Percentiles rank a stretch among this genome's conserved stretches.
phyloP scores from a whole-genome alignment of 1,140 invertebrate species.

The Myzus persicae region DNA sequence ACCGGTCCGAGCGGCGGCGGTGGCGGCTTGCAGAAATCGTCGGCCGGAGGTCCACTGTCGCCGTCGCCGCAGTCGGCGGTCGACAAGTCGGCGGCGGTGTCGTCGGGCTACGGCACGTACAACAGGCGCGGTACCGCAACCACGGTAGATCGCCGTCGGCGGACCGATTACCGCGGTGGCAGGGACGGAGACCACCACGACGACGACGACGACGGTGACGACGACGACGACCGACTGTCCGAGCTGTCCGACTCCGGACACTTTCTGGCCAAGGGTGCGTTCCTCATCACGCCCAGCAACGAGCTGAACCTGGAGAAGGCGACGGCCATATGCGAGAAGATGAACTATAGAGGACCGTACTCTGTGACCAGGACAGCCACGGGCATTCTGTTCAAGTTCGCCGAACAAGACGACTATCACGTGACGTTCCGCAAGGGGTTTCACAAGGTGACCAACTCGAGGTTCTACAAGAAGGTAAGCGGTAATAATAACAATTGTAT shows the following conservation, averaged over 20 bases:
- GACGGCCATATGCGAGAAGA: conserved; percentile 84
- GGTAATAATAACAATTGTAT: background rate
- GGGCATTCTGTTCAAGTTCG: conserved; percentile 87
- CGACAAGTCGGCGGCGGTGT: background rate
- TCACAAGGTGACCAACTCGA: conserved; percentile 80
- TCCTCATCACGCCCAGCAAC: conserved; percentile 82
- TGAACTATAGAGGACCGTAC: conserved; percentile 84
- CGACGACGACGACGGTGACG: conserved; percentile 45
- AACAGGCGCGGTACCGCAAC: background rate
- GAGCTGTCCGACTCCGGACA: conserved; percentile 62
- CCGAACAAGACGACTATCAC: conserved; percentile 82
- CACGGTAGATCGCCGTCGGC: conserved; percentile 58
- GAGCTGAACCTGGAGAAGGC: conserved; percentile 84
- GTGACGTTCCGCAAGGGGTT: conserved; percentile 85
- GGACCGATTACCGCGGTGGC: background rate
- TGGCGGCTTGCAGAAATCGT: background rate
- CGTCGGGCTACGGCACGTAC: background rate
- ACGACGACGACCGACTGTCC: conserved; percentile 61
- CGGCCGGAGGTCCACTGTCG: background rate
- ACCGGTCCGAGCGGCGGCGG: background rate
- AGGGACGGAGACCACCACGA: background rate
- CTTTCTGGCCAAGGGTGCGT: conserved; percentile 72
- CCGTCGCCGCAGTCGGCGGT: background rate
- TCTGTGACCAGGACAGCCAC: conserved; percentile 85
- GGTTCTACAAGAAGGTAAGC: conserved; percentile 79